Evolutionary conservation across 2,888 invertebrate genomes (phyloP), one percentile per base, ranked within the genome.

Genomic region (Graphium colonna): DNA sequence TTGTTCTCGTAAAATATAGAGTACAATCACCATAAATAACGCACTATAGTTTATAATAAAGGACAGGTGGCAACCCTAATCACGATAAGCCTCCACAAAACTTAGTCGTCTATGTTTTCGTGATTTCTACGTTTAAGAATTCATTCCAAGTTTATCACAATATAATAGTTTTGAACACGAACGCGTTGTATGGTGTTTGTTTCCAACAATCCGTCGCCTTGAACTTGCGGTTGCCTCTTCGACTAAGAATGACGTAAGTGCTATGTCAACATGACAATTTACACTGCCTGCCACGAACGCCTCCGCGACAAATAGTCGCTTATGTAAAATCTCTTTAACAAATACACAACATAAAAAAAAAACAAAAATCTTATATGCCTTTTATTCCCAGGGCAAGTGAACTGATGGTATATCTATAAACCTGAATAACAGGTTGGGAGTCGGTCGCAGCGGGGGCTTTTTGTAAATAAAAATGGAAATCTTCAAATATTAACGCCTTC

Each of bases 211-310:
- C 55, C 61, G 58, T 69, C 69, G 59, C 86, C 87, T 88, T 88
- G 85, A 88, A 87, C 87, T 86, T 86, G 73, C 58, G 71, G 72
- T 65, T 68, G 63, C 67, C 69, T 67, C 74, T 75, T 64, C 61
- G 65, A 69, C 61, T 56, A 66, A 74, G 71, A 68, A 65, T 85
- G 82, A 88, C 86, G 84, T 78, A 86, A 85, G 79, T 78, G 70
- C 61, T 73, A 68, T 73, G 79, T 78, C 77, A 83, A 81, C 76
- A 85, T 65, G 75, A 63, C 72, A 75, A 82, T 84, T 82, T 71
- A 76, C 81, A 82, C 77, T 62, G 57, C 67, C 62, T 13, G n/a
- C 36, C 72, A 59, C 61, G 59, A 61, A 67, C 73, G 68, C 79
- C 77, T 71, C 69, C 75, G 59, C 63, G 60, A 52, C 40, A 52